phyloP scores from a whole-genome alignment of 2,888 invertebrate genomes.

The Ornithoptera alexandrae region DNA sequence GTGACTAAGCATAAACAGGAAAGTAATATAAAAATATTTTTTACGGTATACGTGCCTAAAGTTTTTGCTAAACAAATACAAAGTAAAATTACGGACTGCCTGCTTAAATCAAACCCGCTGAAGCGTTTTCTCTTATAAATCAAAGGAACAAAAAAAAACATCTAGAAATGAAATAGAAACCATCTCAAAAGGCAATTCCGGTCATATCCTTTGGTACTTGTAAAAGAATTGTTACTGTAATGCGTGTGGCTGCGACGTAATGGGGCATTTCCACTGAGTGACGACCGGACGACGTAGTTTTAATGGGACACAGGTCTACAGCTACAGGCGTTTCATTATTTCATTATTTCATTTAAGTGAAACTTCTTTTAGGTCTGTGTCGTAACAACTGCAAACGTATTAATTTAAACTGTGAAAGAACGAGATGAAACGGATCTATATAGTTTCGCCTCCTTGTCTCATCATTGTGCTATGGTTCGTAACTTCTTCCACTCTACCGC shows the following conservation, averaged over 20 bases:
- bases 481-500: no score
- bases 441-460: no score
- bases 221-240: conserved; percentile 65
- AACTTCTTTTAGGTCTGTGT: no score
- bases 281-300: conserved; percentile 57
- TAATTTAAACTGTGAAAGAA: no score
- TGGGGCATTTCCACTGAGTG: conserved; percentile 73
- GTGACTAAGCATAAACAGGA: no score
- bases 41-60: neutral
- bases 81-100: neutral
- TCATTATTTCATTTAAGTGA: no score
- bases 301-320: conserved; percentile 33
- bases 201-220: conserved; percentile 65
- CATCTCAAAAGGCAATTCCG: conserved; percentile 61
- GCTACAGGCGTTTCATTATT: no score
- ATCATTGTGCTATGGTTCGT: no score
- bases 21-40: no score
- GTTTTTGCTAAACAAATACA: neutral
- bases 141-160: conserved; percentile 37
- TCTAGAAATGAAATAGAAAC: conserved; percentile 48
- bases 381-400: no score
- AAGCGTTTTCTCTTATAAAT: conserved; percentile 32
- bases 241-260: conserved; percentile 72
- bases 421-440: no score
- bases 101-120: conserved; percentile 5